phyloP scores from a whole-genome alignment of 2,888 invertebrate genomes.

The Yponomeuta plumbellus region DNA sequence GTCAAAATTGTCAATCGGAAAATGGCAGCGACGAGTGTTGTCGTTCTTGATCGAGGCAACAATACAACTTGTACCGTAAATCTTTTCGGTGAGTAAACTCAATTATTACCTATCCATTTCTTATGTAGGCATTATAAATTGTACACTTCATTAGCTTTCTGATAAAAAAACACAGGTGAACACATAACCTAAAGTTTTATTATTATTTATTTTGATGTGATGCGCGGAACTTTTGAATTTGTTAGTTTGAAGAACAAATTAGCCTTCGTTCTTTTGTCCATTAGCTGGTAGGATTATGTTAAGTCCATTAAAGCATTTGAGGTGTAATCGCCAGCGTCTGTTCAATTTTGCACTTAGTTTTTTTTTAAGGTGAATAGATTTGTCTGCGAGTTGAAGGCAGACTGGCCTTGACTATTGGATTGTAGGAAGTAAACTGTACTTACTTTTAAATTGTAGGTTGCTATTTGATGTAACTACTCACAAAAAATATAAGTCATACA shows the following conservation, averaged over 20 bases:
- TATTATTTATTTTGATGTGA: conserved; percentile 43
- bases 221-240: conserved; percentile 66
- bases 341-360: conserved; percentile 22
- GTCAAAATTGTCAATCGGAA: conserved; percentile 65
- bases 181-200: conserved; percentile 55
- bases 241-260: conserved; percentile 3
- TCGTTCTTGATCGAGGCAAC: conserved; percentile 95
- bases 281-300: conserved; percentile 16
- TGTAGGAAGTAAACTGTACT: conserved; percentile 75
- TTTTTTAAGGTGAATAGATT: conserved; percentile 67
- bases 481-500: conserved; percentile 54
- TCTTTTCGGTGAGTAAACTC: conserved; percentile 88
- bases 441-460: conserved; percentile 74
- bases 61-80: conserved; percentile 98
- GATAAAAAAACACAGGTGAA: conserved; percentile 26
- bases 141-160: neutral
- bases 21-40: conserved; percentile 94
- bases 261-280: neutral
- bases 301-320: neutral
- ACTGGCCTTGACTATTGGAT: conserved; percentile 73
- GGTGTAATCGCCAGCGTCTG: neutral
- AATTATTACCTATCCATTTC: neutral
- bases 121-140: neutral
- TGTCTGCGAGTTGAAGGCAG: conserved; percentile 41
- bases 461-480: conserved; percentile 67